Evolutionary conservation across 2,888 invertebrate genomes (phyloP), one percentile per base, ranked within the genome.

Genomic region (Sesamia inferens): DNA sequence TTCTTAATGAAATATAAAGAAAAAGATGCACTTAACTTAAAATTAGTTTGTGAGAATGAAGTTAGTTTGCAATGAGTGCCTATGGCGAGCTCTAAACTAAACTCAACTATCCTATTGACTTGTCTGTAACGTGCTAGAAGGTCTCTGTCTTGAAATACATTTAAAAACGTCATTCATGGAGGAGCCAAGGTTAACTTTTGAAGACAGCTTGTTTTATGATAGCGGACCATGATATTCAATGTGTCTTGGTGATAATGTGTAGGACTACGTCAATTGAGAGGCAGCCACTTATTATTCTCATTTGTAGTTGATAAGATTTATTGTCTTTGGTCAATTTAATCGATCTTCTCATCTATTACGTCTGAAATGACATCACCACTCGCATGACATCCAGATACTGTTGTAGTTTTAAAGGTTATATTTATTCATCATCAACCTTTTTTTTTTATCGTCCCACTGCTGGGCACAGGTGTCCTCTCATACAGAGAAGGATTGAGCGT

Each of bases 231-330:
- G 31, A 31, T 3, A 31, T 31, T 31, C 31, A 31, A 31, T 31
- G 31, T 2, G 31, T 31, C 31, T 31, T 31, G 31, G 31, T 51
- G 51, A 57, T 66, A 55, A 54, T 55, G 24, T 74, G 24, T 14
- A 7, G n/a, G 24, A 39, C 16, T 61, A 58, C 58, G 59, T 67
- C 57, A 59, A 68, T 68, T 74, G 31, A 44, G n/a, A 39, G 22
- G 44, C 55, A 65, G 8, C 51, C 51, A 62, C 16, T 31, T 54
- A 68, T 66, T 71, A 59, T 71, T 66, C 31, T 64, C 19, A 68
- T 64, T 68, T 65, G 19, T 61, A 57, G 44, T 47, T 62, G 31
- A 67, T 61, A 39, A 64, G 16, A 68, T 79, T 68, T 31, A 79
- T 8, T 61, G 51, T 51, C 14, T 68, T 62, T 61, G 5, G 13